phyloP scores from a whole-genome alignment of 2,888 invertebrate species.

The Spodoptera picta region DNA sequence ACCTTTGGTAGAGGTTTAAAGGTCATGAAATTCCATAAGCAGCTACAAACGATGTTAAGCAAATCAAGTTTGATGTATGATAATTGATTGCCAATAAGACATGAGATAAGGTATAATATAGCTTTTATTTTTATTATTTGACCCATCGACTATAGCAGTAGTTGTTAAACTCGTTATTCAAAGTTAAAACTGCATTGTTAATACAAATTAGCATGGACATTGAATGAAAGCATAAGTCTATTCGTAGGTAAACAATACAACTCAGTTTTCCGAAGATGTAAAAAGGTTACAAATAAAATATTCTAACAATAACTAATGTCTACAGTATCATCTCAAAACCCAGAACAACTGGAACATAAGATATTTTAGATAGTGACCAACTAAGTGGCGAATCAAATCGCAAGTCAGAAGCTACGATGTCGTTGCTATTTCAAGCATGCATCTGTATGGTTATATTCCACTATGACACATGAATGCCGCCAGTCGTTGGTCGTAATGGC shows the following conservation, averaged over 20 bases:
- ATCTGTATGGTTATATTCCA: conserved; percentile 49
- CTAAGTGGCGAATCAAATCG: conserved; percentile 38
- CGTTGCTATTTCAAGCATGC: conserved; percentile 42
- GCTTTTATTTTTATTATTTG: too few relatives aligned
- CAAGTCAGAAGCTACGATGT: conserved; percentile 26
- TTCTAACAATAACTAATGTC: too few relatives aligned
- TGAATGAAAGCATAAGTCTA: too few relatives aligned
- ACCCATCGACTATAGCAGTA: too few relatives aligned
- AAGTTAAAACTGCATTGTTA: too few relatives aligned
- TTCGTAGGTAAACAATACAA: too few relatives aligned
- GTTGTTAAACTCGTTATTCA: too few relatives aligned
- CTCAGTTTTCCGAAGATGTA: too few relatives aligned
- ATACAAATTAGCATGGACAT: too few relatives aligned
- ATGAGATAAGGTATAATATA: too few relatives aligned
- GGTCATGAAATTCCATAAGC: conserved; percentile 31
- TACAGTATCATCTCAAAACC: conserved; percentile 1
- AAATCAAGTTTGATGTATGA: not conserved
- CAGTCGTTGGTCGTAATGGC: conserved; percentile 60
- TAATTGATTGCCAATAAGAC: not conserved
- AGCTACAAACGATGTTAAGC: not conserved
- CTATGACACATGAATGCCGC: conserved; percentile 62
- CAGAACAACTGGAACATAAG: not conserved
- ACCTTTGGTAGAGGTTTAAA: conserved; percentile 26
- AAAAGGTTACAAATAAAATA: too few relatives aligned
- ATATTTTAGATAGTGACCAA: conserved; percentile 7